A percentile compares a stretch with the other conserved stretches of the same genome.
Conservation (phyloP, 2,888 invertebrate species). For the Chydorus sphaericus region DNA sequence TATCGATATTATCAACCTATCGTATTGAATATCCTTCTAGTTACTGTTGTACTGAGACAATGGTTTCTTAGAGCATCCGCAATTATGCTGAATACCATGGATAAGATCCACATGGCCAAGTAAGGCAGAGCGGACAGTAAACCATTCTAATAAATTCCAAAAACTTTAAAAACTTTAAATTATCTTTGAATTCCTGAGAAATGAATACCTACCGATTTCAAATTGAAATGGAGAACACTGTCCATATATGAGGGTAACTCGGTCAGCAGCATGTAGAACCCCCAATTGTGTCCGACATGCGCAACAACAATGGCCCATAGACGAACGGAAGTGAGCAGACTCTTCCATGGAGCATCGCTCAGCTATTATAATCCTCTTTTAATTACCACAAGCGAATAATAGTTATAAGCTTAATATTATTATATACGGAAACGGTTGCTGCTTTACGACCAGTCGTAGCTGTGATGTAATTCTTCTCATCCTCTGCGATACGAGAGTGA, state of each 20-base stretch:
- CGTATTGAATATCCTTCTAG: background rate
- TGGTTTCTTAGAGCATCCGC: conserved; percentile 55
- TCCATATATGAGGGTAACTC: conserved; percentile 68
- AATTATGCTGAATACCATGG: conserved; percentile 50
- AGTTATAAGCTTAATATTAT: too few species aligned
- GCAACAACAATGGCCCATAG: conserved; percentile 54
- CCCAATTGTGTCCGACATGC: conserved; percentile 62
- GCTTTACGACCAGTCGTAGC: background rate
- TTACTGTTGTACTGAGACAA: too few species aligned
- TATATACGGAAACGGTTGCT: background rate
- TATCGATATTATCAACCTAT: too few species aligned
- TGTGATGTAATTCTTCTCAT: conserved; percentile 41
- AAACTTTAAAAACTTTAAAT: too few species aligned
- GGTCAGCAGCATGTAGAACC: conserved; percentile 68
- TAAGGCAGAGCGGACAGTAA: conserved; percentile 49
- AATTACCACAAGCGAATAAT: too few species aligned
- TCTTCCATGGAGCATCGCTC: conserved; percentile 53
- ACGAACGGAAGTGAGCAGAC: conserved; percentile 47
- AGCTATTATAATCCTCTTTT: conserved; percentile 28
- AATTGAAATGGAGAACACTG: conserved; percentile 50
- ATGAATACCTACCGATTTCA: conserved; percentile 51
- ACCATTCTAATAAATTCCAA: conserved; percentile 36
- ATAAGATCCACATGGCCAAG: conserved; percentile 51
- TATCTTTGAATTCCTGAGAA: too few species aligned
- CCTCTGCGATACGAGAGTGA: conserved; percentile 57